Evolutionary conservation across 2,113 vertebrate species (phyloP), one percentile per base, ranked within the genome.

Genomic region (Psettodes erumei): DNA sequence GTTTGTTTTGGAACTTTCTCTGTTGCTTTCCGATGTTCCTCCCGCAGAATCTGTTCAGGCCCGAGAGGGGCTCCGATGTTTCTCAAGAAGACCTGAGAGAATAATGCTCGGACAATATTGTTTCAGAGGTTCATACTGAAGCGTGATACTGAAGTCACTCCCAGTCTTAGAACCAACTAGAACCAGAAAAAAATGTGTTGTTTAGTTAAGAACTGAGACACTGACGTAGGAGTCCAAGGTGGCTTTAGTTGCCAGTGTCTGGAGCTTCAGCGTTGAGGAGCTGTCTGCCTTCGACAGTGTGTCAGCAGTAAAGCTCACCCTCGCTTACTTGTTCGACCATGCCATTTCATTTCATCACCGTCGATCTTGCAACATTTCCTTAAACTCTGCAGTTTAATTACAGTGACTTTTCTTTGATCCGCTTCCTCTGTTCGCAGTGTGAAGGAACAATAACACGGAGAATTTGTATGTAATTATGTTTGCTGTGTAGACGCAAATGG

Each of bases 401-500:
- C 5, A 51, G 27, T 6, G 12, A 16, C 5, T 76, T 58, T 33
- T 35, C 69, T 70, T 54, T 76, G 58, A 65, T 82, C 47, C 2
- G 0, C 53, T 69, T 64, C 53, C 53, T 51, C 25, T 33, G 28
- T 62, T 50, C 37, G 5, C 63, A 45, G 74, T 47, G 69, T 81
- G 42, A 56, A 64, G 27, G 47, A 65, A 54, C 64, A 79, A 75
- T 63, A 83, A 61, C 47, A 69, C 61, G 21, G 35, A 21, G 28
- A 40, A 60, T 75, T 77, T 75, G 50, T 45, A 19, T 68, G 60
- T 81, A 64, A 83, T 84, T 80, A 60, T 70, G 54, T 79, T 71
- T 72, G 61, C 53, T 28, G 33, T 18, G 58, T 43, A 8, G 33
- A 66, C 71, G 38, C 19, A 81, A 63, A 71, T 83, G 60, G 66